Evolutionary conservation across 2,888 invertebrate genomes (phyloP).

Genomic region (Molanna angustata): DNA sequence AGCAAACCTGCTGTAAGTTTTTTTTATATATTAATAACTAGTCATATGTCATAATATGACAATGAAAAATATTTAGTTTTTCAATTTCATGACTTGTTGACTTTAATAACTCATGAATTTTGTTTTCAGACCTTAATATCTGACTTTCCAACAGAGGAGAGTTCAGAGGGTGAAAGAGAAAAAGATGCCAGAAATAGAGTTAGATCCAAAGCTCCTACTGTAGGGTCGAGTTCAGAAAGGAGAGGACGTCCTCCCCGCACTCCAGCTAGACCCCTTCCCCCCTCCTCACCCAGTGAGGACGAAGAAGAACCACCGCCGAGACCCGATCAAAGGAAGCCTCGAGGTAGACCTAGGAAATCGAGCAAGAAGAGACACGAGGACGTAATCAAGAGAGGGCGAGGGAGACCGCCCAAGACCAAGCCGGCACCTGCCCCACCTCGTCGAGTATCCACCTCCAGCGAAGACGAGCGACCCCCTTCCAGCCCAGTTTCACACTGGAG

Average conservation of each 20-base stretch:
- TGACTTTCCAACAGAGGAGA: conserved; percentile 56
- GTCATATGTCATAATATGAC: too few species aligned
- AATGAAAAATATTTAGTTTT: too few species aligned
- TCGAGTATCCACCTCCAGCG: conserved; percentile 36
- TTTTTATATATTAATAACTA: too few species aligned
- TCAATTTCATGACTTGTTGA: too few species aligned
- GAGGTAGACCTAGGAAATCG: conserved; percentile 37
- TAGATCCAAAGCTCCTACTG: conserved; percentile 42
- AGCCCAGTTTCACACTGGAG: conserved; percentile 32
- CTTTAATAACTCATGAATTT: background rate
- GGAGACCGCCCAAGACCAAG: conserved; percentile 51
- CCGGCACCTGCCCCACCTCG: conserved; percentile 38
- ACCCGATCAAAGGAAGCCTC: conserved; percentile 43
- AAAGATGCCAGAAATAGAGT: conserved; percentile 2
- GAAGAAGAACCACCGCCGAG: conserved; percentile 41
- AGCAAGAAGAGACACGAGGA: conserved; percentile 41
- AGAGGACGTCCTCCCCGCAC: conserved; percentile 19
- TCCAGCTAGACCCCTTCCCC: conserved; percentile 41
- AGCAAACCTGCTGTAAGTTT: conserved; percentile 27
- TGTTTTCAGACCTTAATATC: conserved; percentile 53
- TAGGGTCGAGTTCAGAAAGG: conserved; percentile 21
- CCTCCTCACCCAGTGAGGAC: conserved; percentile 38
- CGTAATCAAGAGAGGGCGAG: conserved; percentile 40
- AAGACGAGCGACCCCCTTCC: conserved; percentile 35
- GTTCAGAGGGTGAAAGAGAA: conserved; percentile 5